These are phyloP conservation scores for Xyrauchen texanus DNA, from an alignment of 2,113 vertebrate species.

Conservation along the genomic window DNA sequence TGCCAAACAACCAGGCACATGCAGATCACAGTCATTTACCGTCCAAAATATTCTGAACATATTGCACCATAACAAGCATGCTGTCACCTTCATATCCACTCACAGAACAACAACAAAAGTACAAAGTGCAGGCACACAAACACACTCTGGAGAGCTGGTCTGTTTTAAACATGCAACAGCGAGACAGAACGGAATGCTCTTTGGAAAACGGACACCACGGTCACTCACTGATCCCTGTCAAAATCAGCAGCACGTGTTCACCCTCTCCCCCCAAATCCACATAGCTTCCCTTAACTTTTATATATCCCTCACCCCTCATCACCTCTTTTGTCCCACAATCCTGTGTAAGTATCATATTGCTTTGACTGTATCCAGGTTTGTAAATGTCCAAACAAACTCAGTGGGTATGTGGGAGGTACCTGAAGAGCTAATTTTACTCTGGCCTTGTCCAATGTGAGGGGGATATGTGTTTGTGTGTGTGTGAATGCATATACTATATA, in stretches of 20 bases:
- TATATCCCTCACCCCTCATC: conserved; percentile 4
- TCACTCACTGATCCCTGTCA: conserved; percentile 27
- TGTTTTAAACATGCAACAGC: no score
- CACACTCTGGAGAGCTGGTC: not conserved
- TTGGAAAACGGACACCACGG: conserved; percentile 46
- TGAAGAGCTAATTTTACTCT: conserved; percentile 38
- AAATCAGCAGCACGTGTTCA: conserved; percentile 43
- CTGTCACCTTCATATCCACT: not conserved
- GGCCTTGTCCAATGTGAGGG: not conserved
- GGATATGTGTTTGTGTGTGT: not conserved
- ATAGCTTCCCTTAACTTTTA: not conserved
- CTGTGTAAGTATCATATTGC: conserved; percentile 15
- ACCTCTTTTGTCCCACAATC: not conserved
- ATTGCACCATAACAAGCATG: conserved; percentile 14
- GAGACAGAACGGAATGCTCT: conserved; percentile 20
- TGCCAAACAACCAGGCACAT: conserved; percentile 22
- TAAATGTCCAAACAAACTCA: conserved; percentile 22
- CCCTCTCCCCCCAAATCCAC: not conserved
- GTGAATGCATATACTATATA: no score
- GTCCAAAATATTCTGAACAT: conserved; percentile 9
- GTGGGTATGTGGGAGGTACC: not conserved
- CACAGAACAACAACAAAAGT: not conserved
- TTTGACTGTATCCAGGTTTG: not conserved
- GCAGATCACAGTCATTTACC: conserved; percentile 25
- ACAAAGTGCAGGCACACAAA: not conserved